Conservation (phyloP, 2,113 vertebrate genomes). For the Cottus gobio region DNA sequence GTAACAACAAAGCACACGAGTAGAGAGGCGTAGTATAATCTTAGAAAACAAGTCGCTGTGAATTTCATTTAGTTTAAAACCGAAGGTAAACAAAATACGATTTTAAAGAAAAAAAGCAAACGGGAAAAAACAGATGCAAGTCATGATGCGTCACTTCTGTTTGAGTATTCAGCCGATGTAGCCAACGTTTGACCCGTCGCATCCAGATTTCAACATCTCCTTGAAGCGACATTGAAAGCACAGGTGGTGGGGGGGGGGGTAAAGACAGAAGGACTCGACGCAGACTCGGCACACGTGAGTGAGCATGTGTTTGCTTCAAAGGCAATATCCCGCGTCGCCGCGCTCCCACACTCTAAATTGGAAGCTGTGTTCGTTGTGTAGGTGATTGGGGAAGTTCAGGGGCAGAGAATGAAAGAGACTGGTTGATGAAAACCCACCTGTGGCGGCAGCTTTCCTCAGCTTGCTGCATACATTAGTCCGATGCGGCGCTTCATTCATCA, state of each 20-base stretch:
- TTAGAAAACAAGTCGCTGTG: neutral
- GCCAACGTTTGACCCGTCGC: slow-evolving; percentile 32
- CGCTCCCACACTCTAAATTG: slow-evolving; percentile 69
- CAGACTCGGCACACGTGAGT: slow-evolving; percentile 13
- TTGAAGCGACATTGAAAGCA: slow-evolving; percentile 37
- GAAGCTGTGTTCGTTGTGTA: slow-evolving; percentile 50
- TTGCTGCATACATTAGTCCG: slow-evolving; percentile 66
- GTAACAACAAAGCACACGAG: neutral
- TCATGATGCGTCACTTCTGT: neutral
- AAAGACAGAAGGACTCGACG: neutral
- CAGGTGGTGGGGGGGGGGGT: slow-evolving; percentile 15
- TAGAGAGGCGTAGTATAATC: neutral
- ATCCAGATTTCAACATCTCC: slow-evolving; percentile 37
- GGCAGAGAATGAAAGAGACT: slow-evolving; percentile 79
- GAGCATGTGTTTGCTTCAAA: slow-evolving; percentile 66
- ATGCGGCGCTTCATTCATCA: slow-evolving; percentile 15
- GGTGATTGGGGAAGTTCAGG: slow-evolving; percentile 53
- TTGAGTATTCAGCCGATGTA: slow-evolving; percentile 14
- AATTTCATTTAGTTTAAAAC: neutral
- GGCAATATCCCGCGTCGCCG: slow-evolving; percentile 25
- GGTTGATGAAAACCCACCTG: slow-evolving; percentile 72
- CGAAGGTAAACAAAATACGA: neutral
- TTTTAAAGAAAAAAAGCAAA: neutral
- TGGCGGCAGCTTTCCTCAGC: slow-evolving; percentile 59
- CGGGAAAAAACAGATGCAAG: neutral